Conservation (phyloP, 92 coral and sea anemone species). For the Meandrina meandrites region DNA sequence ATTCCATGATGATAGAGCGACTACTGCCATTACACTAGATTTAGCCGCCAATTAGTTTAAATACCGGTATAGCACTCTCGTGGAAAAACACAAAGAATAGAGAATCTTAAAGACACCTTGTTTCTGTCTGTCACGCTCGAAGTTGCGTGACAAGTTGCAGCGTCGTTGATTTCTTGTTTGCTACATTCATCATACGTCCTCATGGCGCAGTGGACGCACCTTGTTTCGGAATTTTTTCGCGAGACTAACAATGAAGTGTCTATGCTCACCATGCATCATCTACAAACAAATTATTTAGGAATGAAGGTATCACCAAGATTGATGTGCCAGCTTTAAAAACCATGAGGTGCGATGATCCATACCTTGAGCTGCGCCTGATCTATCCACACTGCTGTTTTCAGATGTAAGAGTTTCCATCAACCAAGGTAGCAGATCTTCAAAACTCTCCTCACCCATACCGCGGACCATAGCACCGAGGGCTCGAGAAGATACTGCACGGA, state of each 20-base stretch:
- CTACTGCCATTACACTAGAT: background rate
- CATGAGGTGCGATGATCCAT: background rate
- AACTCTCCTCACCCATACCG: constrained; percentile 97
- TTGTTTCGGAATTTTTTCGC: too few species aligned
- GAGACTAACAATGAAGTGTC: too few species aligned
- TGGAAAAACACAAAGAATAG: background rate
- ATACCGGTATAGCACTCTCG: background rate
- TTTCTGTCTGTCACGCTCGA: background rate
- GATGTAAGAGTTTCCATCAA: constrained; percentile 94
- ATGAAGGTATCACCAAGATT: too few species aligned
- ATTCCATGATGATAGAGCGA: background rate
- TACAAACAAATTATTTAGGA: too few species aligned
- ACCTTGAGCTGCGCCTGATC: constrained; percentile 99
- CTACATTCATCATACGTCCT: too few species aligned
- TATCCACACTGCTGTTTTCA: constrained; percentile 97
- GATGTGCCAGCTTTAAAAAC: background rate
- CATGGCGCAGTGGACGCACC: too few species aligned
- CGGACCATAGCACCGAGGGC: constrained; percentile 98
- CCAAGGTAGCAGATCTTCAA: constrained; percentile 95
- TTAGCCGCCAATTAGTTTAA: background rate
- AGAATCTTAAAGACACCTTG: background rate
- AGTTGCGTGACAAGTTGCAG: background rate
- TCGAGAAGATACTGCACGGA: constrained; percentile 93
- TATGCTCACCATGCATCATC: too few species aligned
- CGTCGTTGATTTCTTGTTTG: too few species aligned